Percentiles rank a stretch among this genome's conserved stretches.
phyloP scores from a whole-genome alignment of 2,113 vertebrate genomes.

The Smithornis capensis region DNA sequence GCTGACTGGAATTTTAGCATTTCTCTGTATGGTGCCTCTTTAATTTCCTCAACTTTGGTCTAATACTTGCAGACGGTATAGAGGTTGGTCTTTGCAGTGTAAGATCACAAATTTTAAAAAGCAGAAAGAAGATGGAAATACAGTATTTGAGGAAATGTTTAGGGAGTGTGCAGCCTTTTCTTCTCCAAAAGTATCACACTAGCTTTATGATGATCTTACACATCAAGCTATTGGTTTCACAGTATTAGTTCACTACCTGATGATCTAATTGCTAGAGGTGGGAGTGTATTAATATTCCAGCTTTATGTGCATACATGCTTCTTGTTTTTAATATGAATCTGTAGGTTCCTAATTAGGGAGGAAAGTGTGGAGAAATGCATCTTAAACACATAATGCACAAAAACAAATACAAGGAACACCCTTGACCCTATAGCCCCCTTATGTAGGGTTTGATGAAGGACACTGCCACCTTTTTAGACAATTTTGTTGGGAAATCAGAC shows the following conservation, averaged over 20 bases:
- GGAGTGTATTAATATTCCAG: not conserved
- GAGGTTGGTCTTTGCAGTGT: not conserved
- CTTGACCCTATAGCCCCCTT: not conserved
- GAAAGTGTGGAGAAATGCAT: not conserved
- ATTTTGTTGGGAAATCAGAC: not conserved
- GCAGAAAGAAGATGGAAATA: not conserved
- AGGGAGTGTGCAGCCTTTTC: not conserved
- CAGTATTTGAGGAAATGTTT: not conserved
- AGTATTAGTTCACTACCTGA: not conserved
- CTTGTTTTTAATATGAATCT: not conserved
- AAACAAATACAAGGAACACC: not conserved
- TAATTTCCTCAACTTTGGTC: not conserved
- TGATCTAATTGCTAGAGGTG: not conserved
- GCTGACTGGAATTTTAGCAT: not conserved
- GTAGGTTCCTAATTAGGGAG: not conserved
- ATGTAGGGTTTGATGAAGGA: not conserved
- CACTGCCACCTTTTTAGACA: not conserved
- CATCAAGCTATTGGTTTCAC: not conserved
- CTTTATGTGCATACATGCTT: fast-evolving
- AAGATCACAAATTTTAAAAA: not conserved
- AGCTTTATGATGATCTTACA: not conserved
- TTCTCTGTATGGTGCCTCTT: not conserved
- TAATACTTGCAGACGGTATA: not conserved
- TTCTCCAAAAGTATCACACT: not conserved
- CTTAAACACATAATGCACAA: not conserved